Evolutionary conservation across 1,140 invertebrate genomes (phyloP), one percentile per base, ranked within the genome.

Genomic region (Plutomurus gul): DNA sequence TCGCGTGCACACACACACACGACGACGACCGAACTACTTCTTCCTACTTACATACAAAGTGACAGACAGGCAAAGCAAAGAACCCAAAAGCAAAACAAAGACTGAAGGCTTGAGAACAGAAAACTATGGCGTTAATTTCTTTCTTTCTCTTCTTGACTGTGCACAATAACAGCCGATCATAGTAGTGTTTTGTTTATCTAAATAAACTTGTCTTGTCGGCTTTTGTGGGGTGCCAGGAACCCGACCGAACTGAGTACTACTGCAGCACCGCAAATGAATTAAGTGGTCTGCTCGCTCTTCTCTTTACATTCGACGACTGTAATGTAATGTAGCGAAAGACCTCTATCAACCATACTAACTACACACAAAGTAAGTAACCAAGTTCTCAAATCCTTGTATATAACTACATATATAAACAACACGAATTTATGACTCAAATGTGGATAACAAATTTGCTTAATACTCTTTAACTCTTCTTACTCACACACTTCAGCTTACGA

Each of bases 161-260:
- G n/a, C 1, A 43, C 2, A 43, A 13, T 13, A 10, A 43, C 39
- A 43, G 10, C n/a, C 30, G 56, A 65, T 65, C 56, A 43, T n/a
- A 43, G n/a, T n/a, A 65, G 30, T 36, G 56, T 65, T 65, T 65
- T 65, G 56, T 65, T 65, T 65, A 65, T 65, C 56, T 65, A 65
- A 65, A 65, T 33, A 65, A 65, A 65, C 56, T 65, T 27, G 56
- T 65, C 56, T 65, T 65, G 56, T 65, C 56, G 56, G 56, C 56
- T 65, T 65, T 65, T 36, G 56, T 65, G 56, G 56, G 56, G 56
- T 65, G 56, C 56, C 56, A 65, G 47, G 25, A 51, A 30, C 56
- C 27, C 27, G 11, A 65, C 56, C 27, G 25, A 51, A 51, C 18
- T 51, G 18, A n/a, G n/a, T n/a, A n/a, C 39, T n/a, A 43, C 39